Evolutionary conservation across 1,140 invertebrate species (phyloP), one percentile per base, ranked within the genome.

Genomic region (Sitophilus oryzae): DNA sequence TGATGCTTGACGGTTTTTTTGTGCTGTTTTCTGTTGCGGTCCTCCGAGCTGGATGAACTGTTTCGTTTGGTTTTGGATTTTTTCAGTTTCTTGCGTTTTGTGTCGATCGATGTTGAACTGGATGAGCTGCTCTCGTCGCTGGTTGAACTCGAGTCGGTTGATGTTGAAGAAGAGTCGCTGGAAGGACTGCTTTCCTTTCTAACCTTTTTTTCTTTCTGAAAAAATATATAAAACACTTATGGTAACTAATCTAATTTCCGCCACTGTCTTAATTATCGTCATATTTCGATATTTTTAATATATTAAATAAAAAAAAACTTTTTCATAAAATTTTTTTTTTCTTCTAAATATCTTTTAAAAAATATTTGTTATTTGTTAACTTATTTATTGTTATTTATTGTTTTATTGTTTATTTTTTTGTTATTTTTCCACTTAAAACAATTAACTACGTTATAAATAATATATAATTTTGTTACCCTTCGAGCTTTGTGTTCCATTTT

Each of bases 131-230:
- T 76, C 52, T 80, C 78, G 57, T 77, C 79, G 25, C 75, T 79
- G 3, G 79, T 81, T 53, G 76, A 79, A 21, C 78, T 79, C 21
- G 78, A 79, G 56, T 79, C 82, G 10, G 81, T 80, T 23, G 80
- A 80, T 61, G 77, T 80, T 2, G 80, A 77, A 41, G 70, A 80
- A 61, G 75, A 81, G 19, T 82, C 80, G 56, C 80, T 82, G 11
- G 82, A 85, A 2, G 82, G 84, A 16, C 81, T 82, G 59, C 79
- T 82, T 63, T 81, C 82, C 52, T 77, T 77, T 63, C 79, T 77
- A 71, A 69, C 80, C 79, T 66, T 58, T 30, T 57, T 56, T 30
- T 56, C 54, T 40, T 61, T 60, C 47, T 52, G 40, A 8, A 57
- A 56, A 22, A 34, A 20, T n/a, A n/a, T n/a, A n/a, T n/a, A n/a